Percentiles rank a stretch among this genome's conserved stretches.
Conservation (phyloP, 2,888 invertebrate species). For the Smittia sp. region DNA sequence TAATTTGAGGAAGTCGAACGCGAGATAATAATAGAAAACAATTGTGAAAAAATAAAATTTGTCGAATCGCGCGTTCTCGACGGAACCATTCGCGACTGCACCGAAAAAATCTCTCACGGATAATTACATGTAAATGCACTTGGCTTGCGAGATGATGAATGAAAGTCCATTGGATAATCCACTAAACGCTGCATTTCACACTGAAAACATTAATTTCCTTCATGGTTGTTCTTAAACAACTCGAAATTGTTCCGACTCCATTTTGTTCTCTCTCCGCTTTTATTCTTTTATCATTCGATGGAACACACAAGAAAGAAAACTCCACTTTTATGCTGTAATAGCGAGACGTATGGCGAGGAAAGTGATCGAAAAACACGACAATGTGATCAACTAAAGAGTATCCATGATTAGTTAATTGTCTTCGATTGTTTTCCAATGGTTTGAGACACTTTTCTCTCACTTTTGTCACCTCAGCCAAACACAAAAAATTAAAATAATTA, state of each 20-base stretch:
- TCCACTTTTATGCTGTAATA: constrained; percentile 32
- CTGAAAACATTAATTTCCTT: constrained; percentile 12
- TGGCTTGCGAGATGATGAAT: constrained; percentile 27
- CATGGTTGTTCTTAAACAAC: constrained; percentile 33
- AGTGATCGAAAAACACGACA: neutral
- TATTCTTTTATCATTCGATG: constrained; percentile 39
- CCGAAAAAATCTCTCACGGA: neutral
- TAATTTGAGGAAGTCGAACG: too few relatives aligned
- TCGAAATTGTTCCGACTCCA: constrained; percentile 34
- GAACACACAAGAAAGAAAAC: constrained; percentile 27
- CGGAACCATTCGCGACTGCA: neutral
- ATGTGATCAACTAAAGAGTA: neutral
- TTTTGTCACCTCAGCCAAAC: constrained; percentile 36
- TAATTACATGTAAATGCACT: constrained; percentile 32
- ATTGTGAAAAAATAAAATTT: too few relatives aligned
- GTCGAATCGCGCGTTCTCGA: too few relatives aligned
- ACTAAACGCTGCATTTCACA: constrained; percentile 11
- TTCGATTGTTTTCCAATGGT: constrained; percentile 5
- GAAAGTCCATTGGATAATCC: constrained; percentile 29
- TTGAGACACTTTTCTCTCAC: constrained; percentile 22
- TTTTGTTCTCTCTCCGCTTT: constrained; percentile 39
- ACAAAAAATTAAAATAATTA: constrained; percentile 39
- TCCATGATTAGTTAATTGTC: neutral
- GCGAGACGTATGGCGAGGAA: neutral
- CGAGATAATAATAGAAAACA: too few relatives aligned